Evolutionary conservation across 2,888 invertebrate species (phyloP).

Genomic region (Carabus problematicus): DNA sequence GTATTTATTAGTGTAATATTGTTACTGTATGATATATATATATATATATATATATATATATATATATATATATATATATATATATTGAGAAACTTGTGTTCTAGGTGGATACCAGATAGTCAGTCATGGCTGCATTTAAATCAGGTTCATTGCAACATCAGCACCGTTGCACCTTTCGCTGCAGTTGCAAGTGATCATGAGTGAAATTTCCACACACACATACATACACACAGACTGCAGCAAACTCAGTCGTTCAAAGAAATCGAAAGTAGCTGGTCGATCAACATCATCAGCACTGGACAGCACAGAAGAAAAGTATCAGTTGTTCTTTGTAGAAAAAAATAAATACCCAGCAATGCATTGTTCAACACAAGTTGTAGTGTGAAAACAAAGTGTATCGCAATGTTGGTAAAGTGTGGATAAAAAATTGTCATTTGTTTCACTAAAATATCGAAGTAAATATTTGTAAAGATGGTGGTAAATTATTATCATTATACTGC

Average conservation of each 20-base stretch:
- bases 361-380: neutral
- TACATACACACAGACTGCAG: too few relatives aligned
- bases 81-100: too few relatives aligned
- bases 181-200: conserved; percentile 19
- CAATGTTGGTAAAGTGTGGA: too few relatives aligned
- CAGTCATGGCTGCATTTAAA: neutral
- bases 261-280: conserved; percentile 35
- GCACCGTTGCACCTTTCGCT: conserved; percentile 34
- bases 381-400: neutral
- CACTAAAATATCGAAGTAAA: conserved; percentile 3
- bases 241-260: conserved; percentile 28
- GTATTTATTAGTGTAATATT: too few relatives aligned
- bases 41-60: too few relatives aligned
- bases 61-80: too few relatives aligned
- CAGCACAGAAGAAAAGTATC: conserved; percentile 19
- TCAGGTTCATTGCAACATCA: conserved; percentile 37
- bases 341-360: conserved; percentile 7
- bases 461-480: conserved; percentile 24
- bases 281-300: neutral
- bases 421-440: neutral
- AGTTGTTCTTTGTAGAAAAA: conserved; percentile 8
- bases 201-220: conserved; percentile 31
- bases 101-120: too few relatives aligned
- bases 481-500: neutral
- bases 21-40: too few relatives aligned